A percentile compares a stretch with the other conserved stretches of the same genome.
phyloP scores from a whole-genome alignment of 2,888 invertebrate species.

The Abscondita cerata region DNA sequence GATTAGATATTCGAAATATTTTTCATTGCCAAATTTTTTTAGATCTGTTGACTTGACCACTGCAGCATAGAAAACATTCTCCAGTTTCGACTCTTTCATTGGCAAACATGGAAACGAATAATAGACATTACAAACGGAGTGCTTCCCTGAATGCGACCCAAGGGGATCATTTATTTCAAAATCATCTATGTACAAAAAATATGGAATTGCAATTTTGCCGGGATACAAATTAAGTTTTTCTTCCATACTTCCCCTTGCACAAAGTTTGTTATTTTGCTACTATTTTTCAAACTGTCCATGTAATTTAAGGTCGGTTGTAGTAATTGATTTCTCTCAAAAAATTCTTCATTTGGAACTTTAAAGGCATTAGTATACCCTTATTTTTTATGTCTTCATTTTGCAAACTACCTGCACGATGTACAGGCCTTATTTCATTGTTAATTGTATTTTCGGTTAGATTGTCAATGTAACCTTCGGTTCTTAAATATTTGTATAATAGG shows the following conservation, averaged over 20 bases:
- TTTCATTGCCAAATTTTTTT: slow-evolving; percentile 20
- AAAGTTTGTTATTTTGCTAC: slow-evolving; percentile 35
- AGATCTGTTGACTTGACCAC: slow-evolving; percentile 36
- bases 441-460: slow-evolving; percentile 20
- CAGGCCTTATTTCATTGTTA: slow-evolving; percentile 21
- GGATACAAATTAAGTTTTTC: slow-evolving; percentile 35
- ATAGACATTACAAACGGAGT: slow-evolving; percentile 40
- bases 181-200: slow-evolving; percentile 40
- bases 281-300: slow-evolving; percentile 1
- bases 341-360: too few relatives aligned
- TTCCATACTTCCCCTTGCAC: slow-evolving; percentile 41
- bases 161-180: slow-evolving; percentile 43
- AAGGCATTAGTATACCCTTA: too few relatives aligned
- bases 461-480: slow-evolving; percentile 11
- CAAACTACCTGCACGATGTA: slow-evolving; percentile 22
- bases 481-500: slow-evolving; percentile 16
- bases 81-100: slow-evolving; percentile 34
- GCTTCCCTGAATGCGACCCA: slow-evolving; percentile 35
- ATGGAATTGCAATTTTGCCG: slow-evolving; percentile 38
- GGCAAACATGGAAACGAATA: slow-evolving; percentile 42
- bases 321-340: slow-evolving; percentile 25
- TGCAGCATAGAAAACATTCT: slow-evolving; percentile 26
- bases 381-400: too few relatives aligned
- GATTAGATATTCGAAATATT: slow-evolving; percentile 30
- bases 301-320: slow-evolving; percentile 14